Base-by-base conservation (phyloP, 2,888 invertebrate genomes). In the Phyto melanocephala region DNA sequence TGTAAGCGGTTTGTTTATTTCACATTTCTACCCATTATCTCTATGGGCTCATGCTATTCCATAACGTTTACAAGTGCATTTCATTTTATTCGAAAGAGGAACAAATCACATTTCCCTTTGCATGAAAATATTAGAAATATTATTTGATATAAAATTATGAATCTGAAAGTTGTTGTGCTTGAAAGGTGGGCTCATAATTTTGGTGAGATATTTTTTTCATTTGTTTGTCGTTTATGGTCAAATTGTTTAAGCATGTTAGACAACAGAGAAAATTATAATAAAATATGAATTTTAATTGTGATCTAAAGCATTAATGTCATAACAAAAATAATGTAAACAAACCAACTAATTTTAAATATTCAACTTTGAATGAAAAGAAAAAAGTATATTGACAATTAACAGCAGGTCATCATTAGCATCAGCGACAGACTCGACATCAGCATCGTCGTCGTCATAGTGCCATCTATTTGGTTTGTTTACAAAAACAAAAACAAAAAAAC, bases 351-450 rank as follows among this genome's bases (percentile, higher is more conserved):
- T 72, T 62, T 37, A 37, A 37, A 37, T 10, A 47, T 24, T 24
- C 13, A 52, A 22, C 8, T 45, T 63, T 28, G n/a, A 33, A 42
- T 42, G n/a, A 11, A 20, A 52, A 63, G 28, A 42, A 75, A 47
- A 56, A 68, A n/a, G n/a, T n/a, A 40, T 42, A 81, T 63, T 81
- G 77, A 81, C 81, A 81, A 81, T 81, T 81, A 77, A 78, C 81
- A 81, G 81, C 81, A 81, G 67, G 81, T 47, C 56, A 63, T 63
- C 70, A 63, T 15, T 47, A 45, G 15, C 13, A 45, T 24, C 40
- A 54, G 24, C 22, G 33, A 35, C 50, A 8, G 13, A 20, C n/a
- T n/a, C n/a, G 40, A 17, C 28, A 62, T 20, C 13, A 4, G 24
- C 40, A 40, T 40, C 40, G 8, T 62, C 7, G 11, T 52, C 63